These are phyloP conservation scores for Cheilosia scutellata DNA, from an alignment of 2,888 invertebrate genomes.

Conservation along the genomic window DNA sequence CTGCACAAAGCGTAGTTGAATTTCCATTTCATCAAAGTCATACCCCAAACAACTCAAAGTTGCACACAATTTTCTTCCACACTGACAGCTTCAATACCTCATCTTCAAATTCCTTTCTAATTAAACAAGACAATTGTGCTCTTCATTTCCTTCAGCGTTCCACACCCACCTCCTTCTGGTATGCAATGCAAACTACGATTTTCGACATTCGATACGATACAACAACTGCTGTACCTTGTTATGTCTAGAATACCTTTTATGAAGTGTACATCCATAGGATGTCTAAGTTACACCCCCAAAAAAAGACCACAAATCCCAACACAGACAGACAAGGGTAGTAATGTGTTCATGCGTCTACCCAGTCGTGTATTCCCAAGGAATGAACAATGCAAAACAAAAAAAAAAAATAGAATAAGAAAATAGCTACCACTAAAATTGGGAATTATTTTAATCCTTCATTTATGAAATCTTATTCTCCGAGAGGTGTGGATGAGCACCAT, in stretches of 20 bases:
- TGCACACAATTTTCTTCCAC: not conserved
- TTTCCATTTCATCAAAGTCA: too few relatives aligned
- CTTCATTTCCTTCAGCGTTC: not conserved
- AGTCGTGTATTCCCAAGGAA: slow-evolving; percentile 42
- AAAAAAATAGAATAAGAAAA: not conserved
- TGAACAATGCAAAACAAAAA: not conserved
- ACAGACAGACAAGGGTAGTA: slow-evolving; percentile 58
- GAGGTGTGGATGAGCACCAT: not conserved
- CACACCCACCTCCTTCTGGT: not conserved
- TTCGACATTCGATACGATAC: slow-evolving; percentile 46
- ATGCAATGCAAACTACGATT: slow-evolving; percentile 8
- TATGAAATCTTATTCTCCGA: slow-evolving; percentile 45
- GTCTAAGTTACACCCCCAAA: slow-evolving; percentile 13
- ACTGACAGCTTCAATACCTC: slow-evolving; percentile 2
- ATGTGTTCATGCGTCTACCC: slow-evolving; percentile 12
- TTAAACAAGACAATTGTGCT: slow-evolving; percentile 45
- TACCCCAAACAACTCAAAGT: too few relatives aligned
- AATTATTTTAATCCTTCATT: slow-evolving; percentile 70
- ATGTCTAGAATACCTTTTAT: slow-evolving; percentile 42
- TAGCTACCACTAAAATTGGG: slow-evolving; percentile 44
- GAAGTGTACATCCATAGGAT: slow-evolving; percentile 27
- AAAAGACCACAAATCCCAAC: slow-evolving; percentile 63
- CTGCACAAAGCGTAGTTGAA: too few relatives aligned
- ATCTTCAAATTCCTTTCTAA: slow-evolving; percentile 24
- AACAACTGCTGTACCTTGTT: slow-evolving; percentile 45